Evolutionary conservation across 2,113 vertebrate species (phyloP).

Genomic region (Hyperopisus bebe): DNA sequence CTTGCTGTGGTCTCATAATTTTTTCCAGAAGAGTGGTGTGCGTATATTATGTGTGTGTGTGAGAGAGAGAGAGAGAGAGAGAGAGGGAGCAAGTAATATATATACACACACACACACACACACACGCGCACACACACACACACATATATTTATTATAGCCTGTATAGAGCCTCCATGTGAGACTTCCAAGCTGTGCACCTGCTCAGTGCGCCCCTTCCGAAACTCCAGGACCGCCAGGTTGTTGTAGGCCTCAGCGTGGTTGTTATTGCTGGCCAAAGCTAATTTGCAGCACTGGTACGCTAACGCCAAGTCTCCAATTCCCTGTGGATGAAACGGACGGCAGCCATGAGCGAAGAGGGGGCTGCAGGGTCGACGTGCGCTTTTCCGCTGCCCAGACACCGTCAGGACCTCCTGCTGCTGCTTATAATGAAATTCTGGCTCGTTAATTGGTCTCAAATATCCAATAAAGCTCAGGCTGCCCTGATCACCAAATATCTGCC

Average conservation of each 20-base stretch:
- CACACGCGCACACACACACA: background rate
- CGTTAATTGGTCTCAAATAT: background rate
- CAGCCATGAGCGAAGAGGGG: background rate
- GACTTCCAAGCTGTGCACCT: constrained; percentile 60
- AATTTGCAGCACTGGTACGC: constrained; percentile 90
- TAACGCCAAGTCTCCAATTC: constrained; percentile 78
- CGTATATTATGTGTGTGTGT: background rate
- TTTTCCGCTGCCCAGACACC: background rate
- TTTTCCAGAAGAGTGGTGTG: background rate
- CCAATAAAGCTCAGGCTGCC: background rate
- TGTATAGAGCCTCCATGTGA: background rate
- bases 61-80: too few species aligned
- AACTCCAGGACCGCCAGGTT: constrained; percentile 91
- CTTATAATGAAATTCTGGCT: background rate
- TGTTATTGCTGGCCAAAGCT: constrained; percentile 79
- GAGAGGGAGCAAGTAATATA: too few species aligned
- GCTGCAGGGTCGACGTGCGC: background rate
- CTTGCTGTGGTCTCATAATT: background rate
- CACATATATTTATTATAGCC: background rate
- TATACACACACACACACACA: background rate
- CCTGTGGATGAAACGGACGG: constrained; percentile 54
- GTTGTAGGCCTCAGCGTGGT: constrained; percentile 89
- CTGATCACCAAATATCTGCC: background rate
- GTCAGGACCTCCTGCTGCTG: background rate
- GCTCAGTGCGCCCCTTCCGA: constrained; percentile 77